Base-by-base conservation (phyloP, 2,113 vertebrate species). In the Zosterops borbonicus region DNA sequence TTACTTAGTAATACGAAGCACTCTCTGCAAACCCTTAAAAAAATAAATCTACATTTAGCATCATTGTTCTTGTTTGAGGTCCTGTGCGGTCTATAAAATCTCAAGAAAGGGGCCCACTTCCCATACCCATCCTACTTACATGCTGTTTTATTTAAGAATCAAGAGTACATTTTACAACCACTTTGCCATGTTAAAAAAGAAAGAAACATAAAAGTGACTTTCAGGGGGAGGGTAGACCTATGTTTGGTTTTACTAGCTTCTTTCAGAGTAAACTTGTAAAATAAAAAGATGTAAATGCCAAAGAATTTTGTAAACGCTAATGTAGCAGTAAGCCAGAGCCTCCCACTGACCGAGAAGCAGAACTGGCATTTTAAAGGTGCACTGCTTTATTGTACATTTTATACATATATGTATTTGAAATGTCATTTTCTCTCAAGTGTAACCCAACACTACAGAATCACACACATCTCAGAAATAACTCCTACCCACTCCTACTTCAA, bases 101-200 rank as follows among this genome's bases (percentile, higher is more conserved):
- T 89, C 9, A 39, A 96, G 93, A 94, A 93, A 97, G 97, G 78
- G 92, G 93, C 96, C 90, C 82, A 58, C 92, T 97, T 96, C 94
- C 97, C 42, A 63, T 94, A 97, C 94, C 87, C 97, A 94, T 69
- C 85, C 83, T 82, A 95, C 91, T 86, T 95, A 92, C 95, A 83
- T 90, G 87, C 92, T 97, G 96, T 96, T 98, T 97, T 97, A 97
- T 97, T 96, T 96, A 97, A 97, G 93, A 97, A 97, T 91, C 95
- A 91, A 88, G 96, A 96, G 92, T 89, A 94, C 74, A 73, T 93
- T 97, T 97, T 95, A 97, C 96, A 95, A 92, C 75, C 60, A 78
- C 94, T 92, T 98, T 96, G 86, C 96, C 88, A 94, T 95, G 90
- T 95, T 96, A 89, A 95, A 96, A 96, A 97, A 94, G 90, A 93